Conservation (phyloP, 1,140 invertebrate species). For the Medauroidea extradentata region DNA sequence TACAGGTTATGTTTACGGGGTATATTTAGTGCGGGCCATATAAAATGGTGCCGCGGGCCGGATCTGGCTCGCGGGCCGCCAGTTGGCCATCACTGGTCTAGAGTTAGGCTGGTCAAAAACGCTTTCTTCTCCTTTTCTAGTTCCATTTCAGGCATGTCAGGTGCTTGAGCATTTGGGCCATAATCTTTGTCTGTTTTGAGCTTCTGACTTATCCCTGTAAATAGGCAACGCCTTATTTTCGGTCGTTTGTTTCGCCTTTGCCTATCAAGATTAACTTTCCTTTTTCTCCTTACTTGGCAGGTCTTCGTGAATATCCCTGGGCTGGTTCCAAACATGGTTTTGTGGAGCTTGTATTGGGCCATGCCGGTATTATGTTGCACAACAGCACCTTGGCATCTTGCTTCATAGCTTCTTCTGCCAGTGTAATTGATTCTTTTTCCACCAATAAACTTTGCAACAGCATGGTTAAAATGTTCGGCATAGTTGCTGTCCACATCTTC, state of each 20-base stretch:
- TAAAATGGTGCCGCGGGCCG: too few relatives aligned
- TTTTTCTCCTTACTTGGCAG: not conserved
- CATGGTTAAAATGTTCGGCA: slow-evolving; percentile 39
- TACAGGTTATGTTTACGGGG: too few relatives aligned
- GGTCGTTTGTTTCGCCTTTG: not conserved
- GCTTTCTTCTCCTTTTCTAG: not conserved
- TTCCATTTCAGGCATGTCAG: slow-evolving; percentile 12
- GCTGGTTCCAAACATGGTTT: slow-evolving; percentile 4
- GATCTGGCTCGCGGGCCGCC: too few relatives aligned
- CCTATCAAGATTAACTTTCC: not conserved
- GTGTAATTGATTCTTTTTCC: slow-evolving; percentile 40
- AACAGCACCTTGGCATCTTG: slow-evolving; percentile 28
- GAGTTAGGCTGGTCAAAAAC: slow-evolving; percentile 25
- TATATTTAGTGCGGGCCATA: too few relatives aligned
- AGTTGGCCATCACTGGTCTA: too few relatives aligned
- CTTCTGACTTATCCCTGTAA: not conserved
- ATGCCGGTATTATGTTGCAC: slow-evolving; percentile 29
- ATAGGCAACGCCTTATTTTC: not conserved
- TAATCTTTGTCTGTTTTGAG: slow-evolving; percentile 22
- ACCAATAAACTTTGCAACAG: slow-evolving; percentile 33
- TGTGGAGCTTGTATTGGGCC: not conserved
- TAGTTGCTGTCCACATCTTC: slow-evolving; percentile 39
- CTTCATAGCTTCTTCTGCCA: slow-evolving; percentile 26
- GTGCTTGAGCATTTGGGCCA: slow-evolving; percentile 19
- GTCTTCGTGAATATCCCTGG: not conserved